phyloP scores from a whole-genome alignment of 2,797 vertebrate species.

The Trachurus trachurus region DNA sequence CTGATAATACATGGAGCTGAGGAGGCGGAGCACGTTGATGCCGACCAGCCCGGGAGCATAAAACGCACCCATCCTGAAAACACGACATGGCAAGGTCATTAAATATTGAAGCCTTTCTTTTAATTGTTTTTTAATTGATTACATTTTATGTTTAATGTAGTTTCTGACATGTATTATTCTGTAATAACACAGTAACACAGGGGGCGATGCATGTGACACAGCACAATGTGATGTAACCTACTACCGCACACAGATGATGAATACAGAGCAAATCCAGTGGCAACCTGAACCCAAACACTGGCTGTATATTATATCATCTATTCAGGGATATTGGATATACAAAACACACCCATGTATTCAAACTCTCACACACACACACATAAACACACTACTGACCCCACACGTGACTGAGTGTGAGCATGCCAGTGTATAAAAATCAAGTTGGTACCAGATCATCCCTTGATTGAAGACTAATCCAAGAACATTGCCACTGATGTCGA shows the following conservation, averaged over 20 bases:
- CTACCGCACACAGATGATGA: neutral
- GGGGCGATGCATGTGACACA: neutral
- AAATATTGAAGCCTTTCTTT: neutral
- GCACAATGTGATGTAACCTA: neutral
- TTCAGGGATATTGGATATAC: constrained; percentile 4
- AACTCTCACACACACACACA: neutral
- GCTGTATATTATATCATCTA: neutral
- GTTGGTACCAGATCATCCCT: constrained; percentile 97
- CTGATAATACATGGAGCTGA: constrained; percentile 99
- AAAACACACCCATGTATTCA: neutral
- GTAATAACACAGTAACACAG: too few relatives aligned
- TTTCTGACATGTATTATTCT: too few relatives aligned
- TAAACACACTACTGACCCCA: neutral
- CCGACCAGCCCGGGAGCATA: constrained; percentile 96
- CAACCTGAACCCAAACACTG: constrained; percentile 19
- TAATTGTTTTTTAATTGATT: neutral
- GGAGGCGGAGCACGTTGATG: constrained; percentile 95
- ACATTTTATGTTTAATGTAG: neutral
- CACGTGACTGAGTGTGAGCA: neutral
- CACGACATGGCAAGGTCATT: neutral
- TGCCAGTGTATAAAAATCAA: neutral
- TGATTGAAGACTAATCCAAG: constrained; percentile 98
- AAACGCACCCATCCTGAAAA: constrained; percentile 96
- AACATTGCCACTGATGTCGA: constrained; percentile 98
- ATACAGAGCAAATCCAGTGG: neutral